Percentiles rank a stretch among this genome's conserved stretches.
Conservation (phyloP, 2,113 vertebrate species). For the Grammomys surdaster region DNA sequence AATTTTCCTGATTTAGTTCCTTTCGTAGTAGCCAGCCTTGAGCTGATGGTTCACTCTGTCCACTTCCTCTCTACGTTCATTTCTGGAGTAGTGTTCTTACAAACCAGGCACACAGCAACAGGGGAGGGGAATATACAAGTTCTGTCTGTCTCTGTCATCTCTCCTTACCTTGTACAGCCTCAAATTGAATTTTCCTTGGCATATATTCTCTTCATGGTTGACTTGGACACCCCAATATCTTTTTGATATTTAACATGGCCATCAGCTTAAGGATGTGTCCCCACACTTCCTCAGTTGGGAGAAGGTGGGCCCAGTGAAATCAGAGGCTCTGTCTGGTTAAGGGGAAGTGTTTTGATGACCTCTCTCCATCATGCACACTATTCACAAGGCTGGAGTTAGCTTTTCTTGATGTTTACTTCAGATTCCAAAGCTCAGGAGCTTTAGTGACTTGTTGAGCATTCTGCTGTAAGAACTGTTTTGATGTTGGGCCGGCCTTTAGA, state of each 20-base stretch:
- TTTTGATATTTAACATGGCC: background rate
- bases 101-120: background rate
- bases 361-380: background rate
- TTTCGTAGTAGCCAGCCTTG: background rate
- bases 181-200: background rate
- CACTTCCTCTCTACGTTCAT: background rate
- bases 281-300: background rate
- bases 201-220: background rate
- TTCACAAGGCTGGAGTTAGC: background rate
- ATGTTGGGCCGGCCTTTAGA: background rate
- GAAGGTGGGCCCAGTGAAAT: background rate
- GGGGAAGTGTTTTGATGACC: background rate
- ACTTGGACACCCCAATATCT: background rate
- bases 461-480: background rate
- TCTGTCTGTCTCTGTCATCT: background rate
- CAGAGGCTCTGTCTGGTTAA: background rate
- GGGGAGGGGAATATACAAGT: too few relatives aligned
- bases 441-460: background rate
- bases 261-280: background rate
- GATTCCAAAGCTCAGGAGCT: background rate
- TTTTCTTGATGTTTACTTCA: background rate
- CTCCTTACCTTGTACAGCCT: background rate
- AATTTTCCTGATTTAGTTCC: background rate
- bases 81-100: slow-evolving; percentile 15
- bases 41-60: background rate